Percentiles rank a stretch among this genome's conserved stretches.
phyloP scores from a whole-genome alignment of 2,113 vertebrate species.

The Psammodynastes pulverulentus region DNA sequence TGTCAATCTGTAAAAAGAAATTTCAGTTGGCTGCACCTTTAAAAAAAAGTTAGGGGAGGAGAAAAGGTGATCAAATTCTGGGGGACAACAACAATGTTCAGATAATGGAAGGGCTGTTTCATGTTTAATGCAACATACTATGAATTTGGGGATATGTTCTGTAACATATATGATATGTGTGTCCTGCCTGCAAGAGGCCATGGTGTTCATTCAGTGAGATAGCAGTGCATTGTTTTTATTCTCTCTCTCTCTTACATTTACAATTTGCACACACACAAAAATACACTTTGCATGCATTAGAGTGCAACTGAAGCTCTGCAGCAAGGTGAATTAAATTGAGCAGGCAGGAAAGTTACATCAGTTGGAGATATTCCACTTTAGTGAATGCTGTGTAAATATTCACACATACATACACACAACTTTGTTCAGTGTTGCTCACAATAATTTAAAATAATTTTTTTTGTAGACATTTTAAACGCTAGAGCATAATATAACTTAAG shows the following conservation, averaged over 20 bases:
- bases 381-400: constrained; percentile 22
- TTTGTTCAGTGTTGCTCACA: constrained; percentile 70
- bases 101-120: neutral
- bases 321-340: neutral
- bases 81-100: neutral
- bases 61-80: neutral
- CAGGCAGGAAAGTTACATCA: neutral
- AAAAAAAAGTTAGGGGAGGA: constrained; percentile 31
- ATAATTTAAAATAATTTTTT: constrained; percentile 78
- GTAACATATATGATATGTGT: neutral
- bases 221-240: neutral
- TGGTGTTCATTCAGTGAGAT: neutral
- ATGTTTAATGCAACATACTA: neutral
- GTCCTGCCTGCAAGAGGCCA: neutral
- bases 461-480: constrained; percentile 73
- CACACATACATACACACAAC: neutral
- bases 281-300: neutral
- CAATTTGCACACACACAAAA: neutral
- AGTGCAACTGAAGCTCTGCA: neutral
- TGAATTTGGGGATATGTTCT: neutral
- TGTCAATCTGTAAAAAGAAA: neutral
- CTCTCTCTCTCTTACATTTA: neutral
- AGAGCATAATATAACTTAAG: constrained; percentile 80
- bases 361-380: neutral
- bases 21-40: constrained; percentile 19